Conservation (phyloP, 2,113 vertebrate genomes). For the Vombatus ursinus region DNA sequence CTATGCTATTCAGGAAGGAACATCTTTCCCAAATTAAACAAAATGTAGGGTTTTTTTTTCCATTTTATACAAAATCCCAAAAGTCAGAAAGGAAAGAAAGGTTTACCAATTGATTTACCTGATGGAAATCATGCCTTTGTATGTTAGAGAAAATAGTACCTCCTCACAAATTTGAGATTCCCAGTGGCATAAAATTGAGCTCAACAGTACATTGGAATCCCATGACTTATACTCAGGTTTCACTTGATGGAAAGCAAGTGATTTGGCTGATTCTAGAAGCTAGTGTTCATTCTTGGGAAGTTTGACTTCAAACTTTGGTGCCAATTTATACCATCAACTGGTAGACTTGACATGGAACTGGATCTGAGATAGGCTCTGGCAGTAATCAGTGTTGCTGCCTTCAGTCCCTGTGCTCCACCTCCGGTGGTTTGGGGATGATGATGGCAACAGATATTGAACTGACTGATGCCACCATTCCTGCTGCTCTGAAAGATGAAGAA, state of each 20-base stretch:
- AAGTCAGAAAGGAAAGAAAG: not conserved
- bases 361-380: not conserved
- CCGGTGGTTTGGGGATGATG: not conserved
- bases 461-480: not conserved
- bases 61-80: not conserved
- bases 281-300: not conserved
- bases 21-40: not conserved
- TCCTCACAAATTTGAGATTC: not conserved
- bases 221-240: not conserved
- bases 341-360: not conserved
- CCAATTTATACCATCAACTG: accelerated
- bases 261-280: not conserved
- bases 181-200: not conserved
- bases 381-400: not conserved
- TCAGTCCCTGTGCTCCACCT: not conserved
- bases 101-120: slow-evolving; percentile 2
- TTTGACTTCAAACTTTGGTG: not conserved
- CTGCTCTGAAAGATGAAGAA: not conserved
- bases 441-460: not conserved
- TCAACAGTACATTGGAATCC: not conserved
- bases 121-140: not conserved
- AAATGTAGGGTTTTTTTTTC: not conserved
- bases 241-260: not conserved
- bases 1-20: not conserved
- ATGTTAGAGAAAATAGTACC: not conserved